These are phyloP conservation scores for Brachyhypopomus occidentalis DNA, from an alignment of 2,113 vertebrate genomes.

Conservation along the genomic window DNA sequence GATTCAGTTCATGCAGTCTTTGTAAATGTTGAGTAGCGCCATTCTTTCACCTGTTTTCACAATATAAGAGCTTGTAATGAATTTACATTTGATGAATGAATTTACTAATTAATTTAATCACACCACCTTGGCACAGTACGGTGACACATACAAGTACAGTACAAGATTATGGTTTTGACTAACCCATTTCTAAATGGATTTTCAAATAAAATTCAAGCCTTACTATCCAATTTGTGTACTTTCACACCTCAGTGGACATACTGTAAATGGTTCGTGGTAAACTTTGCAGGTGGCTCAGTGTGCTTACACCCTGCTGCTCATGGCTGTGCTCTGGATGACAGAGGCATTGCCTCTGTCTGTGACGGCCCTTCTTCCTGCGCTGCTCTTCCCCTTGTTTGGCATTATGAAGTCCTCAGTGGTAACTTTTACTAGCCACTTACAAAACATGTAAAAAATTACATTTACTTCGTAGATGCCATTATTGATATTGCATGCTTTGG, in stretches of 20 bases:
- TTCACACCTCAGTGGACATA: neutral
- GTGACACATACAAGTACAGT: neutral
- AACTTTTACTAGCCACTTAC: conserved; percentile 38
- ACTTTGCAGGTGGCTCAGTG: conserved; percentile 84
- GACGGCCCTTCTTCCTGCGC: conserved; percentile 85
- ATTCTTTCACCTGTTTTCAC: neutral
- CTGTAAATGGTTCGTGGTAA: conserved; percentile 25
- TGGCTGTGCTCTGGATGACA: conserved; percentile 86
- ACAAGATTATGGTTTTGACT: neutral
- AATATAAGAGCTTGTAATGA: neutral
- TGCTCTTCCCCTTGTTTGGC: conserved; percentile 87
- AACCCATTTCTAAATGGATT: too few species aligned
- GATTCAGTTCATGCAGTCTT: too few species aligned
- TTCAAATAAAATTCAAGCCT: too few species aligned
- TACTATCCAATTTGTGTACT: neutral
- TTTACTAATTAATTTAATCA: neutral
- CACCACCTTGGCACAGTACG: neutral
- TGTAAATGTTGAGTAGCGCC: neutral
- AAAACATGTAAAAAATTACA: neutral
- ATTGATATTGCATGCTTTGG: too few species aligned
- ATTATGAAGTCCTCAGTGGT: conserved; percentile 85
- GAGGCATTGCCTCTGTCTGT: conserved; percentile 85
- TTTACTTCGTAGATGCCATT: too few species aligned
- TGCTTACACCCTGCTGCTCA: conserved; percentile 82
- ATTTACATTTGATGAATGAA: neutral